Evolutionary conservation across 2,113 vertebrate species (phyloP).

Genomic region (Eurypyga helias): DNA sequence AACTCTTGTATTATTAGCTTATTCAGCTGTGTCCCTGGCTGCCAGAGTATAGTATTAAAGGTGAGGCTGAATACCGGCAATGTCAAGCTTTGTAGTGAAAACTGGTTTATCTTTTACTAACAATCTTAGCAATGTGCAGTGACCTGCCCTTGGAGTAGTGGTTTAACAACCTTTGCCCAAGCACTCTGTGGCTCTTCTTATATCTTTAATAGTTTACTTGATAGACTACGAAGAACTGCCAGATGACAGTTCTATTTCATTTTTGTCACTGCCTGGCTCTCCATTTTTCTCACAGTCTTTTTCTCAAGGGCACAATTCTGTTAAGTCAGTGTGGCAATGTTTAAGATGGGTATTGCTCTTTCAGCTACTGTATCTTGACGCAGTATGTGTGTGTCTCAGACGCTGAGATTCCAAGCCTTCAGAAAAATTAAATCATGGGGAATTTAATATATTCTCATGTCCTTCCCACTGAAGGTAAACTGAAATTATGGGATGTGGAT

Average conservation of each 20-base stretch:
- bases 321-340: conserved; percentile 76
- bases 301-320: conserved; percentile 81
- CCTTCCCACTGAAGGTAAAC: conserved; percentile 46
- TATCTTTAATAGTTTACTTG: conserved; percentile 79
- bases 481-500: conserved; percentile 41
- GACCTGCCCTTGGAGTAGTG: conserved; percentile 77
- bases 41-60: conserved; percentile 38
- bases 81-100: conserved; percentile 43
- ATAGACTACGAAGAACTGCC: conserved; percentile 81
- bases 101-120: conserved; percentile 63
- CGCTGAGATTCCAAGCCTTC: conserved; percentile 59
- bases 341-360: conserved; percentile 72
- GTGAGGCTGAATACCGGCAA: conserved; percentile 35
- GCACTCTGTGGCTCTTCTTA: conserved; percentile 74
- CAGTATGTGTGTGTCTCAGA: conserved; percentile 24
- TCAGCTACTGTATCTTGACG: conserved; percentile 60
- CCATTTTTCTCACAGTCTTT: conserved; percentile 71
- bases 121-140: conserved; percentile 61
- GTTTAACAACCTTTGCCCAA: conserved; percentile 80
- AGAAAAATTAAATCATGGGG: conserved; percentile 55
- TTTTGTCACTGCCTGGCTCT: conserved; percentile 76
- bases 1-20: conserved; percentile 39
- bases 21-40: conserved; percentile 24
- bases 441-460: conserved; percentile 56
- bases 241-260: conserved; percentile 83